Conservation (phyloP, 2,888 invertebrate species). For the Nephrotoma guestfalica region DNA sequence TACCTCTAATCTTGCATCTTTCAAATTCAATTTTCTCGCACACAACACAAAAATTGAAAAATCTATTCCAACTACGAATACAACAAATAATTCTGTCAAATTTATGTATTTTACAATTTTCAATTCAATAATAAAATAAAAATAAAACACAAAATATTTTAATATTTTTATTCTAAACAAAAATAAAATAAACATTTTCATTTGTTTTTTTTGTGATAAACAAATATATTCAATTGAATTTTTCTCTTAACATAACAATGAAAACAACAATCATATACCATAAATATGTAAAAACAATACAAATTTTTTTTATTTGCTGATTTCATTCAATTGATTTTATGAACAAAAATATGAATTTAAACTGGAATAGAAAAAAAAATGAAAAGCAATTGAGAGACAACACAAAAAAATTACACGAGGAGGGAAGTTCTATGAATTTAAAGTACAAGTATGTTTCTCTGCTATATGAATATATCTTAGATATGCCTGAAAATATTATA, state of each 20-base stretch:
- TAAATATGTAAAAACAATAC: neutral
- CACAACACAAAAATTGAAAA: neutral
- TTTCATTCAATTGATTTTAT: neutral
- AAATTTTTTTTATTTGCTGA: neutral
- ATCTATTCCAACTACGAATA: neutral
- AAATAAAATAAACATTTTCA: neutral
- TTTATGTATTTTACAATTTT: neutral
- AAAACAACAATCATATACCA: neutral
- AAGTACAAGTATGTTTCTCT: neutral
- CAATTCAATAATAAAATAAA: neutral
- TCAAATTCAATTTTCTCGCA: neutral
- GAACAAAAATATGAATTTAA: neutral
- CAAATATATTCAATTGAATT: neutral
- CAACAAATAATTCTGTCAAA: neutral
- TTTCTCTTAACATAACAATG: neutral
- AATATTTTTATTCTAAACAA: neutral
- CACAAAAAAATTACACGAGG: neutral
- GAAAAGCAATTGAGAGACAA: neutral
- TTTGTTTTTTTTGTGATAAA: neutral
- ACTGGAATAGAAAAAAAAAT: neutral
- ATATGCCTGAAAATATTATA: no score
- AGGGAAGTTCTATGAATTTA: neutral
- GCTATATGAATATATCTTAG: no score
- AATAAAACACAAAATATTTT: neutral
- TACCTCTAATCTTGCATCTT: neutral